Evolutionary conservation across 2,888 invertebrate genomes (phyloP).

Genomic region (Nipponacmea schrenckii): DNA sequence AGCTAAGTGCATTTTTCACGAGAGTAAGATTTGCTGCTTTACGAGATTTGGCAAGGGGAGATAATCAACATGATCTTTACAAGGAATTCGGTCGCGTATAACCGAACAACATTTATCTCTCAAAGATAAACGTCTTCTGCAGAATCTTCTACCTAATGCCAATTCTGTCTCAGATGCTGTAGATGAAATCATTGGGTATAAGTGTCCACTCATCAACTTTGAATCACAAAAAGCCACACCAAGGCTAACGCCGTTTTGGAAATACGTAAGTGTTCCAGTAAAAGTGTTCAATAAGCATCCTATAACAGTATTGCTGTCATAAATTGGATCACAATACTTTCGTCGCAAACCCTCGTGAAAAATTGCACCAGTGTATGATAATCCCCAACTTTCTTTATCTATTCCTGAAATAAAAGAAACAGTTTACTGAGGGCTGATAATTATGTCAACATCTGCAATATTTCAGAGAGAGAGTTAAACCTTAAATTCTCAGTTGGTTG

Average conservation of each 20-base stretch:
- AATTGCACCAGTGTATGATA: slow-evolving; percentile 57
- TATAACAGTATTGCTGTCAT: slow-evolving; percentile 46
- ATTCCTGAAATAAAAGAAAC: slow-evolving; percentile 36
- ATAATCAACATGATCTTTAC: slow-evolving; percentile 34
- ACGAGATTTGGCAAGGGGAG: slow-evolving; percentile 51
- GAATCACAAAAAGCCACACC: slow-evolving; percentile 47
- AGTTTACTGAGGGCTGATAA: no score
- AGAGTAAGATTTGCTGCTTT: slow-evolving; percentile 37
- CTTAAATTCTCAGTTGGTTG: no score
- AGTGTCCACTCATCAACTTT: slow-evolving; percentile 27
- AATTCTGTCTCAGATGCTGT: slow-evolving; percentile 54
- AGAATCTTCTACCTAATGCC: slow-evolving; percentile 42
- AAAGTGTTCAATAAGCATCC: slow-evolving; percentile 54
- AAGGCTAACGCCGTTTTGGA: slow-evolving; percentile 45
- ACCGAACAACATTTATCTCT: slow-evolving; percentile 49
- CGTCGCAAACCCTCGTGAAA: slow-evolving; percentile 50
- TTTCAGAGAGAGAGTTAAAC: no score
- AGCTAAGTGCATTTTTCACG: slow-evolving; percentile 17
- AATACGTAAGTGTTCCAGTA: slow-evolving; percentile 50
- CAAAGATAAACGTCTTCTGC: slow-evolving; percentile 40
- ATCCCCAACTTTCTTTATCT: slow-evolving; percentile 58
- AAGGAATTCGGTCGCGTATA: slow-evolving; percentile 36
- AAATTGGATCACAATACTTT: slow-evolving; percentile 56
- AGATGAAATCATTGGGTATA: slow-evolving; percentile 56
- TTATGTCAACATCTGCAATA: no score